Evolutionary conservation across 2,888 invertebrate species (phyloP).

Genomic region (Cantharis rustica): DNA sequence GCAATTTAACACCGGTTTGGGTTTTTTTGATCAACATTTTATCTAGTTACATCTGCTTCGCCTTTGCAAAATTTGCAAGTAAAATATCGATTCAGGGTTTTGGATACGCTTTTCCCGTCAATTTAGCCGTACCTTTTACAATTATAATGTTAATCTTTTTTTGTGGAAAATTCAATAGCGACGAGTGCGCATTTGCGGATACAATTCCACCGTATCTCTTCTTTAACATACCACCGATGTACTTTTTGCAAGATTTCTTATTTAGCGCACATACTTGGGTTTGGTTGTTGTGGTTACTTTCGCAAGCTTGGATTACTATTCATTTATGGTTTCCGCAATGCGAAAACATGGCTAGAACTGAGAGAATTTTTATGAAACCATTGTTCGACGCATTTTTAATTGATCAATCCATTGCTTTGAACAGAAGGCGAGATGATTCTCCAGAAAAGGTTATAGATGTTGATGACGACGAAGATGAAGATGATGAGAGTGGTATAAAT

Average conservation of each 20-base stretch:
- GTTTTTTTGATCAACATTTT: conserved; percentile 69
- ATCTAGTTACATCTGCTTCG: conserved; percentile 70
- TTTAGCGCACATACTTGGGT: conserved; percentile 72
- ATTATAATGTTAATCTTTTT: conserved; percentile 70
- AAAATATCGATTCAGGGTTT: conserved; percentile 88
- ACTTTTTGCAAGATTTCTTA: conserved; percentile 61
- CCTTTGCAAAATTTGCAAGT: conserved; percentile 79
- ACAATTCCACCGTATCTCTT: conserved; percentile 86
- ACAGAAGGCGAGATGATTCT: conserved; percentile 74
- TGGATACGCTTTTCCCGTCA: conserved; percentile 84
- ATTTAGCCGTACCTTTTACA: conserved; percentile 75
- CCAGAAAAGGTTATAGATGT: conserved; percentile 51
- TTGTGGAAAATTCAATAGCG: conserved; percentile 66
- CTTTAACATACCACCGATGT: conserved; percentile 67
- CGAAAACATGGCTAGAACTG: conserved; percentile 82
- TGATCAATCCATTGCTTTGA: conserved; percentile 84
- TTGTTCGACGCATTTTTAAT: conserved; percentile 83
- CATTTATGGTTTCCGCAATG: conserved; percentile 86
- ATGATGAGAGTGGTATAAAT: not conserved
- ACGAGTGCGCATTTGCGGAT: conserved; percentile 74
- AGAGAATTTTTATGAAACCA: conserved; percentile 81
- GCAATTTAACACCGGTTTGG: conserved; percentile 58
- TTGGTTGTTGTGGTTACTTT: conserved; percentile 80
- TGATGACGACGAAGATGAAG: conserved; percentile 48
- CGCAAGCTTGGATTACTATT: conserved; percentile 84